Evolutionary conservation across 2,113 vertebrate species (phyloP), one percentile per base, ranked within the genome.

Genomic region (Formicarius rufipectus): DNA sequence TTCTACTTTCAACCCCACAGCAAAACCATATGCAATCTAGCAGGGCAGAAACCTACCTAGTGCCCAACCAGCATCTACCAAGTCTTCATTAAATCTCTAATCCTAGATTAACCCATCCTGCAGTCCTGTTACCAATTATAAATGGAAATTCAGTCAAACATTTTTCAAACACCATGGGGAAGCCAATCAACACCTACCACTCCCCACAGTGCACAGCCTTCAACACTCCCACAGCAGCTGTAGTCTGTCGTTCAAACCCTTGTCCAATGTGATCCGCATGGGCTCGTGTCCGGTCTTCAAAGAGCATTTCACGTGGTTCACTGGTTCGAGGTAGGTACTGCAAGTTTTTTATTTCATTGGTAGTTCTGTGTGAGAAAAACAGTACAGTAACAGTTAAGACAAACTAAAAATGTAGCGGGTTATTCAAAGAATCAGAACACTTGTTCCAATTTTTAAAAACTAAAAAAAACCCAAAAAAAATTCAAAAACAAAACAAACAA

Each of bases 261-360:
- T 99, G 99, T 69, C 99, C 99, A 93, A 99, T 99, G 97, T 99
- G 99, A 95, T 99, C 99, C 0, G 99, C 99, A 71, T 99, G 99
- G 81, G 99, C 99, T 87, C 99, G 98, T 10, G 99, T 99, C 84
- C 99, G 98, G 85, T 99, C 99, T 97, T 99, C 99, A 95, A 99
- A 99, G 12, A 99, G 98, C 99, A 99, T 98, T 97, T 99, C 99
- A 73, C 99, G 98, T 89, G 99, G 99, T 93, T 99, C 99, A 75
- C 99, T 99, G 95, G 99, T 98, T 97, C 99, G 98, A 98, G 99
- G 99, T 98, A 99, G 99, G 95, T 99, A 99, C 98, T 99, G 99
- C 95, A 99, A 98, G 97, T 99, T 99, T 99, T 99, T 99, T 77
- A 99, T 99, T 98, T 99, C 99, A 98, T 99, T 99, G 98, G 99